These are phyloP conservation scores for Himalopsyche japonica DNA, from an alignment of 2,888 invertebrate species.

Conservation along the genomic window DNA sequence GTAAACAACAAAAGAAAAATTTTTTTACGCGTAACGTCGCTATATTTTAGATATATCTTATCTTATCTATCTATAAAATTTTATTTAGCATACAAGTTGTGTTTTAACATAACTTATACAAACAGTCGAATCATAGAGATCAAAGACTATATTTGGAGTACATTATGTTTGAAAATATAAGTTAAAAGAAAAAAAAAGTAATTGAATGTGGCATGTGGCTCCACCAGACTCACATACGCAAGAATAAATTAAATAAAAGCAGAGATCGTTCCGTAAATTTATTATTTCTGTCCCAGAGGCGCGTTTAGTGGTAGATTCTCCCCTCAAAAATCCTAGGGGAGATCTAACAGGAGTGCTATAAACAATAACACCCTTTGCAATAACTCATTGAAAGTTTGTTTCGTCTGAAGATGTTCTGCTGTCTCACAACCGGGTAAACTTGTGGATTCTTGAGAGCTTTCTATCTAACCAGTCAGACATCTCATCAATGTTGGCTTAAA, in stretches of 20 bases:
- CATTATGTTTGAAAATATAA: no score
- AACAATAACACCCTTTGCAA: slow-evolving; percentile 19
- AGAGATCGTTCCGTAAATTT: neutral
- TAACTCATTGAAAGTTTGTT: slow-evolving; percentile 31
- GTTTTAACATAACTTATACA: no score
- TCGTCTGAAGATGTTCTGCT: slow-evolving; percentile 8
- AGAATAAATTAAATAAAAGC: neutral
- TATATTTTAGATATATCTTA: no score
- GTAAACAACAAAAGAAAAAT: no score
- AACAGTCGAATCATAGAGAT: no score
- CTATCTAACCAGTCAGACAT: no score
- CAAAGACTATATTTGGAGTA: no score
- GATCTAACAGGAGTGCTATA: neutral
- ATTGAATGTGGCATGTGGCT: neutral
- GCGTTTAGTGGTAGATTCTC: neutral
- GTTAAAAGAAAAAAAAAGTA: neutral
- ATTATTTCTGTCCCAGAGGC: neutral
- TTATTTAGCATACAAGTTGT: no score
- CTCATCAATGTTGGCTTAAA: no score
- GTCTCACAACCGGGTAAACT: slow-evolving; percentile 8
- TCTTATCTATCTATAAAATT: no score
- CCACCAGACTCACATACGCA: neutral
- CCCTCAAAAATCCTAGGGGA: neutral
- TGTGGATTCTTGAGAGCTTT: neutral
- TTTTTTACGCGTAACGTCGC: no score